Evolutionary conservation across 2,113 vertebrate species (phyloP).

Genomic region (Euleptes europaea): DNA sequence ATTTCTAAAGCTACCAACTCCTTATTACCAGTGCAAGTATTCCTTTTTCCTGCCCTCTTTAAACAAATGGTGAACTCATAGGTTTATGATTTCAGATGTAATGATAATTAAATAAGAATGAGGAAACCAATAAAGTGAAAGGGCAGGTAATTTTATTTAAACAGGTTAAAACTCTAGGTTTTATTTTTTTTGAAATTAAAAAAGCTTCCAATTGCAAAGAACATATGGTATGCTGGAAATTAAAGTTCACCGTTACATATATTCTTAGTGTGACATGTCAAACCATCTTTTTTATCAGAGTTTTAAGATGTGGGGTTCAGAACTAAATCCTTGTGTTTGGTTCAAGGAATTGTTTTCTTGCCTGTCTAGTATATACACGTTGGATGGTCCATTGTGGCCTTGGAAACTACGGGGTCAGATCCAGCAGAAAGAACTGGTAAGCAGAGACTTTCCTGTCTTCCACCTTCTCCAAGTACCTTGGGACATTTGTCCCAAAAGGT

Average conservation of each 20-base stretch:
- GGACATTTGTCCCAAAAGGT: too few relatives aligned
- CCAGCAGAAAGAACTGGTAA: not conserved
- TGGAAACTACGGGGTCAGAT: not conserved
- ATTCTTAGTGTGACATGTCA: not conserved
- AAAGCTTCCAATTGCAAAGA: not conserved
- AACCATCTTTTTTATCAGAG: not conserved
- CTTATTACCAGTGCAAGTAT: not conserved
- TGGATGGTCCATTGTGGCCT: not conserved
- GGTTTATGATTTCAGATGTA: slow-evolving; percentile 9
- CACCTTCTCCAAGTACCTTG: too few relatives aligned
- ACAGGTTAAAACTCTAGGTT: not conserved
- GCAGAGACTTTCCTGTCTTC: too few relatives aligned
- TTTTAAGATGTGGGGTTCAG: not conserved
- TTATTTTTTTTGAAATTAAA: not conserved
- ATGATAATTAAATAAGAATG: not conserved
- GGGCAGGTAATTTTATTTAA: not conserved
- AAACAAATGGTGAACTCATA: not conserved
- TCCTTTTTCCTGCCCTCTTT: not conserved
- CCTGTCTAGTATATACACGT: not conserved
- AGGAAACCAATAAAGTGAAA: not conserved
- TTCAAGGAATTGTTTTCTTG: not conserved
- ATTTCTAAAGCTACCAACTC: not conserved
- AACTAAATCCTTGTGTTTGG: not conserved
- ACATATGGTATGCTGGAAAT: not conserved
- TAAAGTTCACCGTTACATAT: not conserved